Evolutionary conservation across 1,140 invertebrate genomes (phyloP).

Genomic region (Mya arenaria): DNA sequence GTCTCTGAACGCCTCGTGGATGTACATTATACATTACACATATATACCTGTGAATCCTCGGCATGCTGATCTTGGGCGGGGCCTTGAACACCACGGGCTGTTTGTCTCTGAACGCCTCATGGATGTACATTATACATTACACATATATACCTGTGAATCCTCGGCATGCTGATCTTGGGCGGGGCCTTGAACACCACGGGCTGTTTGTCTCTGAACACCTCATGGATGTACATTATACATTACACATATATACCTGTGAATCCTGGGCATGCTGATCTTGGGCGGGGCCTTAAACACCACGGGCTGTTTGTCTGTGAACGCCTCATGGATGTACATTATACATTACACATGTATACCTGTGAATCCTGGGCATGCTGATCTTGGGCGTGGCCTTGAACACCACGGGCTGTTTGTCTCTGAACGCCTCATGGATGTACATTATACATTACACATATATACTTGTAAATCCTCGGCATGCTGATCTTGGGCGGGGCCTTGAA

Average conservation of each 20-base stretch:
- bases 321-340: constrained; percentile 91
- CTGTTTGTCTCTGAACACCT: constrained; percentile 83
- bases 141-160: too few relatives aligned
- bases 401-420: constrained; percentile 81
- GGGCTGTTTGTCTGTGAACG: constrained; percentile 82
- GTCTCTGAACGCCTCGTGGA: constrained; percentile 86
- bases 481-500: constrained; percentile 87
- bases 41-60: too few relatives aligned
- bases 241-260: constrained; percentile 84
- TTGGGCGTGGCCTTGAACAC: constrained; percentile 85
- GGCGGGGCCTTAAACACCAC: constrained; percentile 84
- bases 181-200: constrained; percentile 82
- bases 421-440: constrained; percentile 90
- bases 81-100: constrained; percentile 81
- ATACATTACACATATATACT: too few relatives aligned
- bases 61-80: constrained; percentile 88
- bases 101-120: constrained; percentile 84
- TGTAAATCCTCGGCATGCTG: too few relatives aligned
- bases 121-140: constrained; percentile 93
- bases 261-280: constrained; percentile 88
- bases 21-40: constrained; percentile 92
- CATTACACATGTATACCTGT: too few relatives aligned
- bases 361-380: constrained; percentile 88
- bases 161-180: constrained; percentile 89
- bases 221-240: constrained; percentile 91